phyloP scores from a whole-genome alignment of 2,888 invertebrate genomes.

The Lamproptera curius region DNA sequence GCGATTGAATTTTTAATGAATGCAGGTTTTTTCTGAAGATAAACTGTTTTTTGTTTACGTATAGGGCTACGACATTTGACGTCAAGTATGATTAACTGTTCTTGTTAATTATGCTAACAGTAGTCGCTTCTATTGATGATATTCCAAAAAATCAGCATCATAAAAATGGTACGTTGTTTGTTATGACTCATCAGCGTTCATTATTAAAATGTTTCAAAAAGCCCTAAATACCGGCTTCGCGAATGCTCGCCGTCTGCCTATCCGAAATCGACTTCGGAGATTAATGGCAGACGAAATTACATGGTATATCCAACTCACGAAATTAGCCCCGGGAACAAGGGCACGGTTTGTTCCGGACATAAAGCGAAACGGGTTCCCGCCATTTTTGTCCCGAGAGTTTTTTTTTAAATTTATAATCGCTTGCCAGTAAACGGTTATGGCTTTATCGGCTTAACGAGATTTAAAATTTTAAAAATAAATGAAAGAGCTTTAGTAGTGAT shows the following conservation, averaged over 20 bases:
- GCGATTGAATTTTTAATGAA: too few relatives aligned
- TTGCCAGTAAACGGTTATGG: conserved; percentile 46
- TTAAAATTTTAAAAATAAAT: conserved; percentile 29
- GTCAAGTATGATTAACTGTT: too few relatives aligned
- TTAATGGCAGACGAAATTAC: conserved; percentile 67
- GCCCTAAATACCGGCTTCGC: conserved; percentile 6
- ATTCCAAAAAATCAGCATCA: too few relatives aligned
- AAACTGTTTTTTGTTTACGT: too few relatives aligned
- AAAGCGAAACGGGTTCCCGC: conserved; percentile 66
- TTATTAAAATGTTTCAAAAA: not conserved
- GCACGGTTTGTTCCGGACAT: conserved; percentile 44
- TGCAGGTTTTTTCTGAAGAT: too few relatives aligned
- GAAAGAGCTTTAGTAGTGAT: too few relatives aligned
- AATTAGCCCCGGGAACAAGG: conserved; percentile 54
- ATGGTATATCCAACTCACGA: conserved; percentile 53
- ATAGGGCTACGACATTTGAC: too few relatives aligned
- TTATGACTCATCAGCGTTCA: not conserved
- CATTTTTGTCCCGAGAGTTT: conserved; percentile 41
- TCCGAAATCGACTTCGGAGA: conserved; percentile 52
- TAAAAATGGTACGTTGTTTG: not conserved
- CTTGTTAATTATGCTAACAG: too few relatives aligned
- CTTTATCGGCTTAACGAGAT: conserved; percentile 32
- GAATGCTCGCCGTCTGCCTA: conserved; percentile 47
- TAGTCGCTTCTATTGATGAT: too few relatives aligned
- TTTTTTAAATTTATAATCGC: conserved; percentile 33